Base-by-base conservation (phyloP, 1,140 invertebrate species). In the Drosophila melanogaster region DNA sequence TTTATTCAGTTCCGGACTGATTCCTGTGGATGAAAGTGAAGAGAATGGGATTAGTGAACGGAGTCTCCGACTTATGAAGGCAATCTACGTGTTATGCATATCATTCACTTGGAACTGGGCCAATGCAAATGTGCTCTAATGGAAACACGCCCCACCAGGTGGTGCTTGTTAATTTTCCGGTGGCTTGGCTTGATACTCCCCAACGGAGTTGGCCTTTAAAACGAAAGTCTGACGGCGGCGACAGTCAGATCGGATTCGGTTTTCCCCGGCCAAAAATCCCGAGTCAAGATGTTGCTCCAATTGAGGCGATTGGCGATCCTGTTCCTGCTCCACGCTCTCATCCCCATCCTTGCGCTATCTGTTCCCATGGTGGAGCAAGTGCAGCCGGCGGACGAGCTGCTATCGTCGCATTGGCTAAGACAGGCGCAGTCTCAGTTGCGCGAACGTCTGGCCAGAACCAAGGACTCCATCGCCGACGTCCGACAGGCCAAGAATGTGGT, bases 1-100 rank as follows among this genome's bases (percentile, higher is more conserved):
- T 59, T 96, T 95, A 62, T 94, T 95, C 54, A 98, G 92, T 72
- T 95, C 94, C 14, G 95, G 95, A 24, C 94, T 94, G 57, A 95
- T 94, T 62, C 96, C 97, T 96, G 92, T 1, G 10, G 35, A 4
- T 1, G 40, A 30, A 15, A 26, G 24, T 12, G 22, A 43, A 17
- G 17, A 15, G n/a, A 17, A 8, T 8, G 6, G 6, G 8, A 17
- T 17, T 43, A 17, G 8, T 43, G 10, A 3, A 26, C 26, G 26
- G 6, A 26, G 26, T 26, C 26, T 26, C 26, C 1, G 26, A 26
- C 26, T 26, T 26, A 26, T 26, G 24, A 5, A 26, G 24, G 24
- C 24, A 26, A 22, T 22, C 19, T 22, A 22, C 19, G 19, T 26
- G 8, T 30, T 2, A 30, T 8, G 26, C 26, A 30, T 30, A 30